A percentile compares a stretch with the other conserved stretches of the same genome.
Evolutionary conservation across 30 jellyfish, hydroid and myxozoan genomes (phyloP).

Genomic region (Rhopilema esculentum): DNA sequence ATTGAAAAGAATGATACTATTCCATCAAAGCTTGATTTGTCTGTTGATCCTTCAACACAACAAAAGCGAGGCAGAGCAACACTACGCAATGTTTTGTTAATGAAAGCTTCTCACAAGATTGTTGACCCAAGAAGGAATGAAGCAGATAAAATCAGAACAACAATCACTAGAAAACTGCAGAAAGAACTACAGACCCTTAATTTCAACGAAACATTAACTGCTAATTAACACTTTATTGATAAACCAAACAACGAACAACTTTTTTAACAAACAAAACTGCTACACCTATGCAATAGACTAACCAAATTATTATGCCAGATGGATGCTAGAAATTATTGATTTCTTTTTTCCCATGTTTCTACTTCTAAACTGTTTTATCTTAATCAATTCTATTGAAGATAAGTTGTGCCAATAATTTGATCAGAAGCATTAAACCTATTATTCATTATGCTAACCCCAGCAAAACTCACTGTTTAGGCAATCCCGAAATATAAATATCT

Average conservation of each 20-base stretch:
- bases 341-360: not conserved
- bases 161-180: slow-evolving; percentile 43
- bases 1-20: slow-evolving; percentile 41
- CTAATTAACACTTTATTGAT: not conserved
- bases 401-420: not conserved
- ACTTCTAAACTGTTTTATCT: not conserved
- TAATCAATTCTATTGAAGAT: not conserved
- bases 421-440: not conserved
- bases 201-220: not conserved
- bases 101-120: not conserved
- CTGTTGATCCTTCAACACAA: slow-evolving; percentile 42
- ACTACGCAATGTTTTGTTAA: slow-evolving; percentile 14
- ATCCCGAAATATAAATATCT: not conserved
- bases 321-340: not conserved
- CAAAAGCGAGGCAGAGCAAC: slow-evolving; percentile 36
- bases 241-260: not conserved
- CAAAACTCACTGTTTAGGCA: not conserved
- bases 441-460: not conserved
- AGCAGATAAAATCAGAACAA: slow-evolving; percentile 40
- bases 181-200: slow-evolving; percentile 26
- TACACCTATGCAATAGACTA: not conserved
- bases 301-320: not conserved
- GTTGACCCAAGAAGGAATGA: not conserved
- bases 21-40: slow-evolving; percentile 31
- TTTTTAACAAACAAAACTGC: not conserved